Percentiles rank a stretch among this genome's conserved stretches.
These are phyloP conservation scores for Choreutis nemorana DNA, from an alignment of 2,888 invertebrate species.

Conservation along the genomic window DNA sequence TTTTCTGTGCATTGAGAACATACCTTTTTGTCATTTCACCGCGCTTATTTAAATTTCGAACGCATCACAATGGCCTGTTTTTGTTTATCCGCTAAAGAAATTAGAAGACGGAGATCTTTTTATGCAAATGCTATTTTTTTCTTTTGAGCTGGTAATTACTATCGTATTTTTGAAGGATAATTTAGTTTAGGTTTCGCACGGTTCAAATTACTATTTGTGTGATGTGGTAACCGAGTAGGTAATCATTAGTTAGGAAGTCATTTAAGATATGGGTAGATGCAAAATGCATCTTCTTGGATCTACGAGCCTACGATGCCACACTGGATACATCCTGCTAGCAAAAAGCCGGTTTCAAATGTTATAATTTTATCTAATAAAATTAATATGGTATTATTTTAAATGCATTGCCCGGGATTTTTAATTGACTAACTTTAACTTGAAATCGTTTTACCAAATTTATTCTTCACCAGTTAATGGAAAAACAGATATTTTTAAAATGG, in stretches of 20 bases:
- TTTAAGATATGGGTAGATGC: too few relatives aligned
- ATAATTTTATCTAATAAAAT: too few relatives aligned
- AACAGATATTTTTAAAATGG: too few relatives aligned
- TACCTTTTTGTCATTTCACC: conserved; percentile 9
- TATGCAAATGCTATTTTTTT: conserved; percentile 13
- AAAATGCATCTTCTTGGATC: too few relatives aligned
- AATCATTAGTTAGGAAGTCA: conserved; percentile 30
- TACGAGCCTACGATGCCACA: too few relatives aligned
- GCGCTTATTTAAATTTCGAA: conserved; percentile 42
- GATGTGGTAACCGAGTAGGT: conserved; percentile 31
- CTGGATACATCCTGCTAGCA: too few relatives aligned
- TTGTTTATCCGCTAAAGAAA: conserved; percentile 51
- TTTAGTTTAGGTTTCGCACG: conserved; percentile 47
- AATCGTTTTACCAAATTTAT: too few relatives aligned
- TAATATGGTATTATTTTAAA: too few relatives aligned
- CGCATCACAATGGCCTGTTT: conserved; percentile 43
- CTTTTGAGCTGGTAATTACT: conserved; percentile 37
- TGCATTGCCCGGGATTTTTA: too few relatives aligned
- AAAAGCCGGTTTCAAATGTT: too few relatives aligned
- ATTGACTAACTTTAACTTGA: too few relatives aligned
- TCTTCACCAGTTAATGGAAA: too few relatives aligned
- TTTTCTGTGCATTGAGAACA: conserved; percentile 18
- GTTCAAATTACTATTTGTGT: conserved; percentile 19
- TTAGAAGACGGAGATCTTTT: conserved; percentile 17
- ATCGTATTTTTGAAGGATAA: conserved; percentile 29